Percentiles rank a stretch among this genome's conserved stretches.
These are phyloP conservation scores for Circaetus cinerascens DNA, from an alignment of 2,113 vertebrate species.

Conservation along the genomic window DNA sequence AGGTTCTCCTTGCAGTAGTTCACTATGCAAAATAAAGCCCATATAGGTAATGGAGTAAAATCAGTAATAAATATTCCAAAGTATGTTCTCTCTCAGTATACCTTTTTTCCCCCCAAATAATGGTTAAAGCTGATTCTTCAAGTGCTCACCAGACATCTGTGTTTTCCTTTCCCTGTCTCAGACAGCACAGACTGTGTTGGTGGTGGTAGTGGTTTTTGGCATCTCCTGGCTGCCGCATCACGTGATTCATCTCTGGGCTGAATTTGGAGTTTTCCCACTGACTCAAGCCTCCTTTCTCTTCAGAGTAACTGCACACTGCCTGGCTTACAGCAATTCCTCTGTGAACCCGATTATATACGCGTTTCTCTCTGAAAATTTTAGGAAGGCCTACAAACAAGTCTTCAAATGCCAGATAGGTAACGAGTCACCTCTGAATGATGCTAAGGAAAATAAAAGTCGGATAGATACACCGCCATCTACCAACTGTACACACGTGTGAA, in stretches of 20 bases:
- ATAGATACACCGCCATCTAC: conserved; percentile 86
- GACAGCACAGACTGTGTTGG: conserved; percentile 96
- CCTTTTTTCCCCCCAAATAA: neutral
- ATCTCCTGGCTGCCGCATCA: conserved; percentile 97
- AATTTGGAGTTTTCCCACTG: conserved; percentile 93
- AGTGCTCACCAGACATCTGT: conserved; percentile 35
- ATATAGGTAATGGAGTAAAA: neutral
- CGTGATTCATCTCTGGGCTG: conserved; percentile 90
- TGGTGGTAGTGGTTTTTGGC: conserved; percentile 97
- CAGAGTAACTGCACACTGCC: conserved; percentile 88
- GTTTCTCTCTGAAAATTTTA: conserved; percentile 96
- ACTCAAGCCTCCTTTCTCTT: conserved; percentile 93
- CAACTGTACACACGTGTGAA: conserved; percentile 92
- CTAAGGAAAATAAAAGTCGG: conserved; percentile 84
- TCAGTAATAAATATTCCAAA: neutral
- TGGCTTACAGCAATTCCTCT: conserved; percentile 98
- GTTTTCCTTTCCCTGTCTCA: conserved; percentile 60
- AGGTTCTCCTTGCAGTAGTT: neutral
- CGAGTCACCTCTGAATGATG: conserved; percentile 71
- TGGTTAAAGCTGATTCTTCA: neutral
- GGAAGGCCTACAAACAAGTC: conserved; percentile 95
- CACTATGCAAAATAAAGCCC: neutral
- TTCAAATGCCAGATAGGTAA: conserved; percentile 83
- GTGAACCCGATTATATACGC: conserved; percentile 97
- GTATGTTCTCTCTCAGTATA: neutral